A percentile compares a stretch with the other conserved stretches of the same genome.
Conservation (phyloP, 1,140 invertebrate species). For the Epicauta chinensis region DNA sequence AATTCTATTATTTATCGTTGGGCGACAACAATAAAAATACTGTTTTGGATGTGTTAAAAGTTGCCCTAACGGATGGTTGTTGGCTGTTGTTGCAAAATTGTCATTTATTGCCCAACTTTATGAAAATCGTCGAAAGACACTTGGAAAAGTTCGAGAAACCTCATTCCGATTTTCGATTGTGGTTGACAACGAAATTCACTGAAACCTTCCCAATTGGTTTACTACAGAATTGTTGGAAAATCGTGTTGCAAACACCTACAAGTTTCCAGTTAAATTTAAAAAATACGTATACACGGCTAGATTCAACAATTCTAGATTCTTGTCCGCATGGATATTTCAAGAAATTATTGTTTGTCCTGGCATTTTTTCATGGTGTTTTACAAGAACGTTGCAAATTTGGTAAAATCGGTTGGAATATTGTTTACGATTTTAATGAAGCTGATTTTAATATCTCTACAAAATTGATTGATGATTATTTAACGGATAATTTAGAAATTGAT, state of each 20-base stretch:
- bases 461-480: constrained; percentile 77
- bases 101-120: constrained; percentile 75
- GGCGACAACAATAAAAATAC: no score
- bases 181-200: constrained; percentile 85
- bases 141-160: constrained; percentile 71
- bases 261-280: constrained; percentile 83
- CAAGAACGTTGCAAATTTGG: constrained; percentile 86
- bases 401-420: constrained; percentile 91
- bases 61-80: constrained; percentile 72
- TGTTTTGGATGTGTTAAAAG: no score
- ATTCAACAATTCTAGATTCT: constrained; percentile 57
- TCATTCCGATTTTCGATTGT: constrained; percentile 85
- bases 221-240: constrained; percentile 77
- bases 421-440: constrained; percentile 87
- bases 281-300: constrained; percentile 82
- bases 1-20: constrained; percentile 76
- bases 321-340: constrained; percentile 70
- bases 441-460: constrained; percentile 82
- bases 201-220: constrained; percentile 82
- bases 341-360: constrained; percentile 74
- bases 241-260: constrained; percentile 64
- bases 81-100: constrained; percentile 91
- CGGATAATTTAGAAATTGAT: constrained; percentile 54
- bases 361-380: constrained; percentile 87
- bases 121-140: constrained; percentile 72